Conservation (phyloP, 2,888 invertebrate genomes). For the Drosophila peninsularis region DNA sequence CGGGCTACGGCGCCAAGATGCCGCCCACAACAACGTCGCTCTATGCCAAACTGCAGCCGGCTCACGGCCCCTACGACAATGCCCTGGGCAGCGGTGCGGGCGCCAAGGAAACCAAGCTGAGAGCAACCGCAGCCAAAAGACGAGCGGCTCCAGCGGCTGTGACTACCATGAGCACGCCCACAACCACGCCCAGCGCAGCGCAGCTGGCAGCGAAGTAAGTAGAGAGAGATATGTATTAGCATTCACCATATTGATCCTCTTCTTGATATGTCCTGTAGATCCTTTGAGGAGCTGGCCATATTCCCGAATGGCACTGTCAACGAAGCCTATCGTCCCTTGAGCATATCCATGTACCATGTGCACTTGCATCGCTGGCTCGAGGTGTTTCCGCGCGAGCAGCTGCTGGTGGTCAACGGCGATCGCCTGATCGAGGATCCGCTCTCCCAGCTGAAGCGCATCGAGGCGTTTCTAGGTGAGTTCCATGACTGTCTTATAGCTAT, state of each 20-base stretch:
- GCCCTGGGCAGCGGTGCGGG: slow-evolving; percentile 76
- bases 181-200: slow-evolving; percentile 73
- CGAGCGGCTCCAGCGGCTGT: slow-evolving; percentile 4
- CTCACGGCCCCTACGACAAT: slow-evolving; percentile 79
- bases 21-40: slow-evolving; percentile 54
- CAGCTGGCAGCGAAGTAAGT: slow-evolving; percentile 82
- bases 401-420: slow-evolving; percentile 98
- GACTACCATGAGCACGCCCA: slow-evolving; percentile 64
- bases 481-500: too few species aligned
- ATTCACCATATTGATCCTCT: background rate
- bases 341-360: slow-evolving; percentile 95
- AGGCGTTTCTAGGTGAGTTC: slow-evolving; percentile 92
- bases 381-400: slow-evolving; percentile 95
- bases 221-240: background rate
- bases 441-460: slow-evolving; percentile 93
- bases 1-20: slow-evolving; percentile 53
- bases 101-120: slow-evolving; percentile 63
- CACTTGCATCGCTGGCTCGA: slow-evolving; percentile 97
- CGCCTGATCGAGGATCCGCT: slow-evolving; percentile 95
- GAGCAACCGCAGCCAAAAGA: slow-evolving; percentile 25
- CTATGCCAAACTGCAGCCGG: slow-evolving; percentile 79
- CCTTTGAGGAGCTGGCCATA: slow-evolving; percentile 93
- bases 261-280: slow-evolving; percentile 82
- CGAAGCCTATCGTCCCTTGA: slow-evolving; percentile 92
- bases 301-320: slow-evolving; percentile 93